These are phyloP conservation scores for Nudaria mundana DNA, from an alignment of 2,888 invertebrate species.

Conservation along the genomic window DNA sequence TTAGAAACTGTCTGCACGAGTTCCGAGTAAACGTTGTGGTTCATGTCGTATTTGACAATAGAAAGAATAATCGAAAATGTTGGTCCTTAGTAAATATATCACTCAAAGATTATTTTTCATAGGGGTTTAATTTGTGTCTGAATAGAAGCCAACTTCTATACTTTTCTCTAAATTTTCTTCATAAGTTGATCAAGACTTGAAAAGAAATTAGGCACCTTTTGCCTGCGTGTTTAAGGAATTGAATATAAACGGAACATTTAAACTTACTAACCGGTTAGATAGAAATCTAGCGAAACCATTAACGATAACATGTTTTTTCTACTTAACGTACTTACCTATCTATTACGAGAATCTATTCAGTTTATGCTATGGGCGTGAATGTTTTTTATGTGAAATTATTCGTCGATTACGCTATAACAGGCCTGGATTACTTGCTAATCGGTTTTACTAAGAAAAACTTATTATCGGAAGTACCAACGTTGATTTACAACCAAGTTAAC, in stretches of 20 bases:
- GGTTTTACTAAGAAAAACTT: conserved; percentile 33
- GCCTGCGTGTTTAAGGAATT: no score
- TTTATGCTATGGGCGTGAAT: conserved; percentile 44
- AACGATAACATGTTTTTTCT: conserved; percentile 45
- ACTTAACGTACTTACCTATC: conserved; percentile 28
- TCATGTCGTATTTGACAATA: conserved; percentile 40
- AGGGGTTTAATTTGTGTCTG: no score
- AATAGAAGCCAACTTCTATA: no score
- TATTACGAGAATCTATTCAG: conserved; percentile 47
- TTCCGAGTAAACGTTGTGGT: conserved; percentile 40
- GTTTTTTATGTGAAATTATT: conserved; percentile 48
- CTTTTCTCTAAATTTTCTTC: no score
- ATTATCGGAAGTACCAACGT: conserved; percentile 22
- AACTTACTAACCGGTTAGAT: no score
- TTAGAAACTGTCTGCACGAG: conserved; percentile 40
- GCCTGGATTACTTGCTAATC: conserved; percentile 50
- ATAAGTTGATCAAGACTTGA: no score
- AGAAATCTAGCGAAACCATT: conserved; percentile 51
- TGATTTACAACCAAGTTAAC: conserved; percentile 27
- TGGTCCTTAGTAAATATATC: conserved; percentile 19
- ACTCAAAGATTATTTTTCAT: conserved; percentile 10
- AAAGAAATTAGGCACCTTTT: no score
- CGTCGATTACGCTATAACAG: conserved; percentile 40
- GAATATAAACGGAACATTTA: no score
- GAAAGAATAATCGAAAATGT: conserved; percentile 12